These are phyloP conservation scores for Perithous albicinctus DNA, from an alignment of 2,888 invertebrate species.

Conservation along the genomic window DNA sequence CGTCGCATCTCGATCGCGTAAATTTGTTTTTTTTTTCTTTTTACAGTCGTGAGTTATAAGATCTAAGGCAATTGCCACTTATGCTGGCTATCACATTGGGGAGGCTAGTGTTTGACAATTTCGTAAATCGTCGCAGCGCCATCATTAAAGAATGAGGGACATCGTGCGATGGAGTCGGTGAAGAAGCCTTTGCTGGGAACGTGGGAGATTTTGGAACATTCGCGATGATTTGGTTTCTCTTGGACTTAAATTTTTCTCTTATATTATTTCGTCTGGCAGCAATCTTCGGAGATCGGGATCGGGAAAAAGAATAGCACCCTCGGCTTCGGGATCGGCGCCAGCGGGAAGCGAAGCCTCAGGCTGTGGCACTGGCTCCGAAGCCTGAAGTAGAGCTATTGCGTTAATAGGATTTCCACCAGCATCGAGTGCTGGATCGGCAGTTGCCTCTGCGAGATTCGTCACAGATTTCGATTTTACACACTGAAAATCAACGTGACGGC, in stretches of 20 bases:
- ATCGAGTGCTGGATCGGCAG: constrained; percentile 94
- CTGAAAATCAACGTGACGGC: constrained; percentile 99
- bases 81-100: constrained; percentile 65
- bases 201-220: constrained; percentile 1
- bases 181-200: constrained; percentile 2
- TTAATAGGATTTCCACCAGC: constrained; percentile 86
- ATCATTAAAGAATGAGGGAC: neutral
- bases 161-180: neutral
- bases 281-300: constrained; percentile 80
- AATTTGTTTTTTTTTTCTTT: no score
- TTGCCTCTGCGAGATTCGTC: constrained; percentile 97
- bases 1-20: constrained; percentile 3
- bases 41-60: constrained; percentile 17
- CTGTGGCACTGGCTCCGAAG: constrained; percentile 79
- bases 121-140: neutral
- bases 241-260: constrained; percentile 52
- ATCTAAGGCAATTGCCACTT: constrained; percentile 61
- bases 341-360: constrained; percentile 78
- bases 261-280: constrained; percentile 80
- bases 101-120: constrained; percentile 35
- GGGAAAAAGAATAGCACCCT: constrained; percentile 82
- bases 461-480: constrained; percentile 99
- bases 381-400: constrained; percentile 81
- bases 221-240: neutral
- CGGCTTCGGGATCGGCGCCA: constrained; percentile 80